Evolutionary conservation across 2,797 vertebrate genomes (phyloP), one percentile per base, ranked within the genome.

Genomic region (Pyrocephalus nanus): DNA sequence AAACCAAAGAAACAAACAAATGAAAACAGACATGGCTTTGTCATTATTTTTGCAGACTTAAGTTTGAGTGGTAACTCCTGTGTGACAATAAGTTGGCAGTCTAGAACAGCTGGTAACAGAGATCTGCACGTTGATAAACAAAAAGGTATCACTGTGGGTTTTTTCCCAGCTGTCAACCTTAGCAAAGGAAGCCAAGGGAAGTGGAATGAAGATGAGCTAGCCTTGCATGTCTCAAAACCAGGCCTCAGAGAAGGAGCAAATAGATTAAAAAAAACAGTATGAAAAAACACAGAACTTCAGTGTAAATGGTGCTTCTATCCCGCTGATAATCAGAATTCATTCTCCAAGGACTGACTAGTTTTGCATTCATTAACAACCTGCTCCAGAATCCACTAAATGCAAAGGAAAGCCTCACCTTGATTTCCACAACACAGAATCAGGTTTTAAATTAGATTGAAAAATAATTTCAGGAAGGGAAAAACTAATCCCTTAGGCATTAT

Each of bases 401-500:
- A 51, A 86, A 85, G 80, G 30, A 90, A 94, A 90, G 26, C 64
- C 32, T 90, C 62, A 86, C 90, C 83, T 88, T 92, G 77, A 82
- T 57, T 95, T 84, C 90, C 81, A 29, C 57, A 54, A 81, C 86
- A 81, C 45, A 84, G 55, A 95, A 61, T 66, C 27, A 61, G 66
- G 45, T 73, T 90, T 93, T 92, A 84, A 82, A 92, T 90, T 86
- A 12, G 6, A 86, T 73, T 67, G 50, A 88, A 94, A 92, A 92
- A 77, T 91, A 77, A 96, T 95, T 95, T 87, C 48, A 74, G 67
- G 70, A 82, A 77, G 83, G 79, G 74, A 90, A 91, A 90, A 90
- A 86, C 57, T 79, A 91, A 96, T 96, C 86, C 81, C 89, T 64
- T 51, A 61, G 76, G 76, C 27, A 80, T 96, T 93, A 92, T 85